Evolutionary conservation across 1,140 invertebrate genomes (phyloP), one percentile per base, ranked within the genome.

Genomic region (Drosophila biarmipes): DNA sequence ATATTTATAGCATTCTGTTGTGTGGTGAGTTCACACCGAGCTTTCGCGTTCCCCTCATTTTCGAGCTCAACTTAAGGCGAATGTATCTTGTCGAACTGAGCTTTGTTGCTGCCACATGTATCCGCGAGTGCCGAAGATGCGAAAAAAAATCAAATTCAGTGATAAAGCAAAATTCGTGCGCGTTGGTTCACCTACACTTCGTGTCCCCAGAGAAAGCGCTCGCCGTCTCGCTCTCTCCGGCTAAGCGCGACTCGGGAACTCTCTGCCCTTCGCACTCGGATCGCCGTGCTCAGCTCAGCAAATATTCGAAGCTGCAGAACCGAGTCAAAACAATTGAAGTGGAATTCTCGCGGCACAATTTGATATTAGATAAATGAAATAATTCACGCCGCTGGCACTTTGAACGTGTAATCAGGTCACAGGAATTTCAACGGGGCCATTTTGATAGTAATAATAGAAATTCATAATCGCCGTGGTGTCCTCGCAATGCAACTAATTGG

Each of bases 101-200:
- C 19, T 24, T 45, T 67, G 57, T 67, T 31, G 37, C 63, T 12
- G 46, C 31, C 61, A 66, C 45, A 17, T 40, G 38, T 40, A 15
- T 40, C 38, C 1, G 35, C 62, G 7, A 14, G 2, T 34, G 15
- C 31, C 62, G 61, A 68, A 68, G 46, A 67, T 21, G 24, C 48
- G 67, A 86, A 86, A 80, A 85, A 81, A 78, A 86, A 80, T 72
- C 43, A 77, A 77, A 78, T 81, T 86, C 80, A 85, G 56, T 84
- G 75, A 79, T 79, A 73, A 80, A 80, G 58, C 58, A 78, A 78
- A 81, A 74, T 78, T 86, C 64, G 82, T 86, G 74, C 77, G 73
- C 58, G 81, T 74, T 67, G 82, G 81, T 78, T 78, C 73, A 67
- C 61, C 58, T 40, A 57, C 29, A 78, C 81, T 86, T 87, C 81